These are phyloP conservation scores for Theonella swinhoei DNA, from an alignment of 37 sponge, comb jelly and placozoan genomes.

Conservation along the genomic window DNA sequence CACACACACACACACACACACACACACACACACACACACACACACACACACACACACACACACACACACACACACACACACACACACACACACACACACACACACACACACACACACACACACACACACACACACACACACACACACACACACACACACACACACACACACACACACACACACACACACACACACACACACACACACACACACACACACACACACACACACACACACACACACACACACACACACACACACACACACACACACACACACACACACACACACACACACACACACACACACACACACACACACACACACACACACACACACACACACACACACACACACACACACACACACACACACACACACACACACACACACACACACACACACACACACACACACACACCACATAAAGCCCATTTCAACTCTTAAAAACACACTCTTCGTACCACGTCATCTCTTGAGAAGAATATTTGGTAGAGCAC, in stretches of 20 bases:
- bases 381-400: neutral
- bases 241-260: too few species aligned
- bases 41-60: too few species aligned
- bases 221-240: too few species aligned
- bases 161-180: neutral
- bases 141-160: too few species aligned
- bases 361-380: neutral
- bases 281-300: neutral
- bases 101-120: neutral
- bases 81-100: neutral
- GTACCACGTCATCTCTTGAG: constrained; percentile 42
- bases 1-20: neutral
- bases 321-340: neutral
- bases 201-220: too few species aligned
- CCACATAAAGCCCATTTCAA: neutral
- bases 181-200: too few species aligned
- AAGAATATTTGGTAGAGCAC: constrained; percentile 26
- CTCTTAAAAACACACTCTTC: too few species aligned
- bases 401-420: neutral
- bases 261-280: too few species aligned
- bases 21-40: too few species aligned
- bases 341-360: neutral
- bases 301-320: too few species aligned
- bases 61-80: too few species aligned
- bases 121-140: too few species aligned